Conservation (phyloP, 2,888 invertebrate genomes). For the Stenoptilia bipunctidactyla region DNA sequence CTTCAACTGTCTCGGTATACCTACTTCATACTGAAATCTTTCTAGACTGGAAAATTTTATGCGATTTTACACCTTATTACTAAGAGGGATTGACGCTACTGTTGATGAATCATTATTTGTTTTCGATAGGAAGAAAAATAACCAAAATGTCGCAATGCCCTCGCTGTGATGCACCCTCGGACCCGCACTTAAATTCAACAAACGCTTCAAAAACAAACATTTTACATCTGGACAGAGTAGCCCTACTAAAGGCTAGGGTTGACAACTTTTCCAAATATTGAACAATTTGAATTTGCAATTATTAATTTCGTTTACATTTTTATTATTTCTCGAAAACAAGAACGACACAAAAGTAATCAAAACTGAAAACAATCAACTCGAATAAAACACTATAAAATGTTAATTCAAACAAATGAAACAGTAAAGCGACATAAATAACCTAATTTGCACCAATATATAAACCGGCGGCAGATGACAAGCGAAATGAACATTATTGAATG, state of each 20-base stretch:
- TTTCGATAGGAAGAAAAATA: background rate
- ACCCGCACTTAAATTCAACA: slow-evolving; percentile 39
- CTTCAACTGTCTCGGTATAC: no score
- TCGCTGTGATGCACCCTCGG: background rate
- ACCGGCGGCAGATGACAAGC: background rate
- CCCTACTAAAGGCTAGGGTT: slow-evolving; percentile 21
- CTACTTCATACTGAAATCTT: background rate
- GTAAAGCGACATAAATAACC: background rate
- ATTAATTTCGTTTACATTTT: no score
- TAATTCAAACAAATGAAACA: background rate
- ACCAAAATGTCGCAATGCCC: background rate
- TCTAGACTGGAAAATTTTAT: no score
- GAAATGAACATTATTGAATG: background rate
- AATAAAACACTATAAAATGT: background rate
- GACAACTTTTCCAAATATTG: slow-evolving; percentile 1
- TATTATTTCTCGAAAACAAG: no score
- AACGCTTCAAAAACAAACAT: slow-evolving; percentile 53
- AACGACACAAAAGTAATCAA: background rate
- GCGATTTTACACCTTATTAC: no score
- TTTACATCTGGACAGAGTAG: slow-evolving; percentile 19
- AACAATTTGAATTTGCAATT: no score
- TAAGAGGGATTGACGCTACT: no score
- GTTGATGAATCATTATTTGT: background rate
- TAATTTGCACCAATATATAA: background rate
- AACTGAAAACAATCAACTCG: background rate